A percentile compares a stretch with the other conserved stretches of the same genome.
These are phyloP conservation scores for Sciurus carolinensis DNA, from an alignment of 2,797 vertebrate genomes.

Conservation along the genomic window DNA sequence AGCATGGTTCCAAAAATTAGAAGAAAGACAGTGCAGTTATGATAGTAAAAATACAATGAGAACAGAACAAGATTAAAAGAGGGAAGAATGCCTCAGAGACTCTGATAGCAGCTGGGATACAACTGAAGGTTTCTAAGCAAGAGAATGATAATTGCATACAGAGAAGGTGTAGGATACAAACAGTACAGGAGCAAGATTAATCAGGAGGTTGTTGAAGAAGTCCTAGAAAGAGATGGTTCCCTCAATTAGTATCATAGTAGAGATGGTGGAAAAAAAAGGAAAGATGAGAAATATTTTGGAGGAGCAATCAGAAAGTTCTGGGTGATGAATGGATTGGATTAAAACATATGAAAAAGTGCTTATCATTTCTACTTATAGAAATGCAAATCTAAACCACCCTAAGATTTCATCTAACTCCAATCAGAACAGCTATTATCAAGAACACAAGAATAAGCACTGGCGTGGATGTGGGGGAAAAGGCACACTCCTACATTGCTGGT, in stretches of 20 bases:
- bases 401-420: too few relatives aligned
- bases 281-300: neutral
- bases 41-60: neutral
- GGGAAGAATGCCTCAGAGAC: neutral
- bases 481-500: too few relatives aligned
- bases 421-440: too few relatives aligned
- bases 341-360: too few relatives aligned
- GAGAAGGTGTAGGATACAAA: neutral
- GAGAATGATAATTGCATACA: neutral
- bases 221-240: neutral
- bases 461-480: too few relatives aligned
- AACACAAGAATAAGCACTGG: too few relatives aligned
- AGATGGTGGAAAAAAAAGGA: neutral
- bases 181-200: neutral
- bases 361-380: too few relatives aligned
- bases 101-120: neutral
- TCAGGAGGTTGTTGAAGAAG: neutral
- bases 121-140: neutral
- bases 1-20: neutral
- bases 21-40: neutral
- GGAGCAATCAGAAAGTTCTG: neutral
- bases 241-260: neutral
- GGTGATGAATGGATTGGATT: neutral
- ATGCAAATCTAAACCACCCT: too few relatives aligned
- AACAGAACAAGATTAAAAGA: neutral